A percentile compares a stretch with the other conserved stretches of the same genome.
Evolutionary conservation across 2,113 vertebrate species (phyloP).

Genomic region (Myanophis thanlyinensis): DNA sequence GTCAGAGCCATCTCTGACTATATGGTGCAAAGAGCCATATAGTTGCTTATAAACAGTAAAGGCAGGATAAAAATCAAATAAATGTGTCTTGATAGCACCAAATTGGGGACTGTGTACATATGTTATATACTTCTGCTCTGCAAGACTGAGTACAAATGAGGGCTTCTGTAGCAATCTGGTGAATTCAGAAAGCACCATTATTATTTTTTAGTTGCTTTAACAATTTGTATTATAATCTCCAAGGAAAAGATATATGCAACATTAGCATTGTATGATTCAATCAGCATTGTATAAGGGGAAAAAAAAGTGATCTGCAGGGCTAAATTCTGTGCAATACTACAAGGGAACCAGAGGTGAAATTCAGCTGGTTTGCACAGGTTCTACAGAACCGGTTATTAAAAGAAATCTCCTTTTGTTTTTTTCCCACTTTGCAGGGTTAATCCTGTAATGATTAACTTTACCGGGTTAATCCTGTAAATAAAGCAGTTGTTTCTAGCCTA

Average conservation of each 20-base stretch:
- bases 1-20: too few relatives aligned
- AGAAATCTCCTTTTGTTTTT: too few relatives aligned
- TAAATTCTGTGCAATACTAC: not conserved
- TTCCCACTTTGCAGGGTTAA: too few relatives aligned
- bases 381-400: too few relatives aligned
- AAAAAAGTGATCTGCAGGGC: not conserved
- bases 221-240: constrained; percentile 4
- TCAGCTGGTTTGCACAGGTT: too few relatives aligned
- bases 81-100: not conserved
- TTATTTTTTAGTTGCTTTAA: not conserved
- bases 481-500: too few relatives aligned
- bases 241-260: not conserved
- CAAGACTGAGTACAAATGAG: not conserved
- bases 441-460: too few relatives aligned
- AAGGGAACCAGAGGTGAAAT: too few relatives aligned
- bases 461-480: too few relatives aligned
- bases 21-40: too few relatives aligned
- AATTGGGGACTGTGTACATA: not conserved
- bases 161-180: not conserved
- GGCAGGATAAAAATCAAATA: not conserved
- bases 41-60: not conserved
- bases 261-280: not conserved
- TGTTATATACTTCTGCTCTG: not conserved
- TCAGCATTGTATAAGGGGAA: not conserved
- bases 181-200: not conserved